Percentiles rank a stretch among this genome's conserved stretches.
phyloP scores from a whole-genome alignment of 2,113 vertebrate genomes.

The Chlorocebus sabaeus region DNA sequence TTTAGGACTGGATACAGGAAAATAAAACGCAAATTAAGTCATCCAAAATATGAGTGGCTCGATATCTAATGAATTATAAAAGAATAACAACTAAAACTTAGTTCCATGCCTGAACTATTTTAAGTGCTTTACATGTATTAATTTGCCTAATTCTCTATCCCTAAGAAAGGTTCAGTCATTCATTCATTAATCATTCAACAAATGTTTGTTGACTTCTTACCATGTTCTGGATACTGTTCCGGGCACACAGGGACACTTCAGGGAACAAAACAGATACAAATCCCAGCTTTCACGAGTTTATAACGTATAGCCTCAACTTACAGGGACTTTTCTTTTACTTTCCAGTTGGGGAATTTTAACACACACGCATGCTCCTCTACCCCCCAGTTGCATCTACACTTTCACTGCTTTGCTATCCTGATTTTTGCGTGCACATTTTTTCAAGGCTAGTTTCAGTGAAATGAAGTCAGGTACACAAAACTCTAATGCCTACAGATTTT shows the following conservation, averaged over 20 bases:
- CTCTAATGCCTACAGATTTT: neutral
- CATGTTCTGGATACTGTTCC: neutral
- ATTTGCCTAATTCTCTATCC: neutral
- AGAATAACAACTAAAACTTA: neutral
- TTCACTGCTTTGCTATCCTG: neutral
- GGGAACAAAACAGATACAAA: neutral
- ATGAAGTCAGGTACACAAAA: neutral
- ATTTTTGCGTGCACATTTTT: neutral
- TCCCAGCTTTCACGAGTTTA: neutral
- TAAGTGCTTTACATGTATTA: neutral
- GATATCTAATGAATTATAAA: neutral
- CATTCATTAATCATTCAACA: neutral
- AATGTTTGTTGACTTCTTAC: neutral
- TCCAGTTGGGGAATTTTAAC: neutral
- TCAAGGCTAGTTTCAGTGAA: neutral
- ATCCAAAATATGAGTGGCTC: neutral
- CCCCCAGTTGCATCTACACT: neutral
- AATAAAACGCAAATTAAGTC: slow-evolving; percentile 10
- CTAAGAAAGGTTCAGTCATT: neutral
- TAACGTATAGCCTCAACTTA: neutral
- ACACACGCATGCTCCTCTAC: neutral
- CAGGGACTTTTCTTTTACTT: neutral
- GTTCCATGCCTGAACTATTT: neutral
- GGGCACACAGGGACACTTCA: accelerated
- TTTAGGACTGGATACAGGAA: neutral